A percentile compares a stretch with the other conserved stretches of the same genome.
These are phyloP conservation scores for Cygnus atratus DNA, from an alignment of 2,113 vertebrate genomes.

Conservation along the genomic window DNA sequence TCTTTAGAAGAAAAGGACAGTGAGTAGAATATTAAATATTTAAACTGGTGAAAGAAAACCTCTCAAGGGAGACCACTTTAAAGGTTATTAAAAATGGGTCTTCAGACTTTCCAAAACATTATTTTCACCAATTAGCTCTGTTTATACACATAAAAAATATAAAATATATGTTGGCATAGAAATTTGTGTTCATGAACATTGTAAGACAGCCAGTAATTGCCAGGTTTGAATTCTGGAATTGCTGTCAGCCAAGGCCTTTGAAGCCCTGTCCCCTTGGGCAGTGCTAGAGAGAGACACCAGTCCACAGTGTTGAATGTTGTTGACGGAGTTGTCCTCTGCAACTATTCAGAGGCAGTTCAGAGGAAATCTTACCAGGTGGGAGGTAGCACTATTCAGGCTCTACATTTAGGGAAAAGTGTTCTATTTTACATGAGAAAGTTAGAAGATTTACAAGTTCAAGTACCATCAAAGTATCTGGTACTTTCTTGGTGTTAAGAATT, in stretches of 20 bases:
- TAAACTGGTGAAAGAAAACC: not conserved
- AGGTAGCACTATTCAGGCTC: not conserved
- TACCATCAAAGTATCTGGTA: not conserved
- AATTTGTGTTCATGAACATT: not conserved
- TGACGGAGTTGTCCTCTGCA: not conserved
- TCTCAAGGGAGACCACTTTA: not conserved
- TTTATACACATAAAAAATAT: not conserved
- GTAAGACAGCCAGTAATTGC: not conserved
- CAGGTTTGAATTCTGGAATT: not conserved
- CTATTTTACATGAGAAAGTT: not conserved
- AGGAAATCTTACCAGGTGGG: not conserved
- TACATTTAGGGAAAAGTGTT: not conserved
- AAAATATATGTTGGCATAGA: not conserved
- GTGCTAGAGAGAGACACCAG: not conserved
- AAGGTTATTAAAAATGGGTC: not conserved
- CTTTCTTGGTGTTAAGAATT: not conserved
- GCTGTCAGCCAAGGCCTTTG: not conserved
- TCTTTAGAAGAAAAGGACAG: not conserved
- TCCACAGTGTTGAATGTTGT: not conserved
- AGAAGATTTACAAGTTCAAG: not conserved
- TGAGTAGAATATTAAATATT: conserved; percentile 25
- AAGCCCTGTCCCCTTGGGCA: not conserved
- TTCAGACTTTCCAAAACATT: not conserved
- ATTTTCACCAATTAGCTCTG: not conserved
- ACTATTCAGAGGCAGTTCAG: not conserved